Evolutionary conservation across 92 coral and sea anemone genomes (phyloP), one percentile per base, ranked within the genome.

Genomic region (Paragorgia papillata): DNA sequence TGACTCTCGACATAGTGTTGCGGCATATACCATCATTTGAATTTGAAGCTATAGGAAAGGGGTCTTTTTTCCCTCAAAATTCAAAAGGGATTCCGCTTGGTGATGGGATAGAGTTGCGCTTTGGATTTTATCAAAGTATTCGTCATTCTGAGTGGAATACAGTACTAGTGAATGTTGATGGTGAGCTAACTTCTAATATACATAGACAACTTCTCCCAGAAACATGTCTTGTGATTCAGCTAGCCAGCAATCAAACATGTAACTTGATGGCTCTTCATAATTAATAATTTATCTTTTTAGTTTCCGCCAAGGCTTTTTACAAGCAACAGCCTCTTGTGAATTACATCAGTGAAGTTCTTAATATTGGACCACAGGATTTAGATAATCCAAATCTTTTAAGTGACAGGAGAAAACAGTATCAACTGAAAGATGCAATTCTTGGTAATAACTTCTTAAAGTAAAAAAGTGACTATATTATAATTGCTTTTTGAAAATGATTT

Each of bases 261-360:
- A n/a, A n/a, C n/a, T n/a, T n/a, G n/a, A n/a, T n/a, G n/a, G n/a
- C 13, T 28, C 21, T 19, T 28, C 5, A 9, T 10, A 15, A 18
- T 61, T 32, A 31, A 19, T 62, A 14, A 46, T 46, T 46, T 46
- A 37, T 46, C 12, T 46, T 80, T 82, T 55, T 65, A 93, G 97
- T 93, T 33, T 90, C 97, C 15, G 91, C 97, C 9, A 93, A 93
- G 57, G 97, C 91, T 3, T 93, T 93, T 81, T 85, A 82, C 67
- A 90, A 90, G 57, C 61, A 69, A 3, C 96, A 90, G 48, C 81
- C 73, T 26, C 89, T 93, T 1, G 62, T 88, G 6, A 86, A 88
- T 9, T 82, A 84, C n/a, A 18, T 90, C 0, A 63, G 83, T 76
- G 93, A 93, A 76, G 71, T 24, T 2, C 55, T 88, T 3, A 50